Percentiles rank a stretch among this genome's conserved stretches.
These are phyloP conservation scores for Odontothrips loti DNA, from an alignment of 2,888 invertebrate genomes.

Conservation along the genomic window DNA sequence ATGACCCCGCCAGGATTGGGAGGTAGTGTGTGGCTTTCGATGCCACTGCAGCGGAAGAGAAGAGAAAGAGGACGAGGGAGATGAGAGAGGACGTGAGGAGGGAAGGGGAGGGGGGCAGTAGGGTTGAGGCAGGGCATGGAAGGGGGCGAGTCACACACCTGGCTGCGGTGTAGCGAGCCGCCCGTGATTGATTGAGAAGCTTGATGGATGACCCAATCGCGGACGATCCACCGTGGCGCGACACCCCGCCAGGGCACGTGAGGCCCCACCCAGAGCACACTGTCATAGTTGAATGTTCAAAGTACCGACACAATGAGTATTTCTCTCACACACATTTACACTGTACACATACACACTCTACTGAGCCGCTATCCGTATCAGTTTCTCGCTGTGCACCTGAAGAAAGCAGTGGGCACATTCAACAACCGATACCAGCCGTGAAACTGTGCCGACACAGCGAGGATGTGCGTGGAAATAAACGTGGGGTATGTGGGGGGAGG, in stretches of 20 bases:
- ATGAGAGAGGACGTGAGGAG: background rate
- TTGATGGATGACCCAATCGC: slow-evolving; percentile 22
- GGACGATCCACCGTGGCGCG: background rate
- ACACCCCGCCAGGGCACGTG: background rate
- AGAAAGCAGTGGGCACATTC: too few relatives aligned
- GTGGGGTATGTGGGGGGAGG: background rate
- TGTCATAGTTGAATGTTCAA: too few relatives aligned
- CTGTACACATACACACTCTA: background rate
- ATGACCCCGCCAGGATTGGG: too few relatives aligned
- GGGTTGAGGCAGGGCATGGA: background rate
- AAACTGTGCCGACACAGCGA: background rate
- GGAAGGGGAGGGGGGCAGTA: slow-evolving; percentile 14
- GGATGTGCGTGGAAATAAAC: background rate
- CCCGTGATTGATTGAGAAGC: slow-evolving; percentile 7
- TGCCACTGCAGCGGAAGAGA: too few relatives aligned
- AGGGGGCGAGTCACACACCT: background rate
- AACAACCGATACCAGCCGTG: background rate
- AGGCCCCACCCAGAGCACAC: background rate
- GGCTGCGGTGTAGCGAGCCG: background rate
- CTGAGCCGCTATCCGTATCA: too few relatives aligned
- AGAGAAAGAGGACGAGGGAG: too few relatives aligned
- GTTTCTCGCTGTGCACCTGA: too few relatives aligned
- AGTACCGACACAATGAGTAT: too few relatives aligned
- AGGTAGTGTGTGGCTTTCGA: too few relatives aligned
- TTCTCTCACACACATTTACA: background rate